Base-by-base conservation (phyloP, 1,140 invertebrate genomes). In the Pollicipes pollicipes region DNA sequence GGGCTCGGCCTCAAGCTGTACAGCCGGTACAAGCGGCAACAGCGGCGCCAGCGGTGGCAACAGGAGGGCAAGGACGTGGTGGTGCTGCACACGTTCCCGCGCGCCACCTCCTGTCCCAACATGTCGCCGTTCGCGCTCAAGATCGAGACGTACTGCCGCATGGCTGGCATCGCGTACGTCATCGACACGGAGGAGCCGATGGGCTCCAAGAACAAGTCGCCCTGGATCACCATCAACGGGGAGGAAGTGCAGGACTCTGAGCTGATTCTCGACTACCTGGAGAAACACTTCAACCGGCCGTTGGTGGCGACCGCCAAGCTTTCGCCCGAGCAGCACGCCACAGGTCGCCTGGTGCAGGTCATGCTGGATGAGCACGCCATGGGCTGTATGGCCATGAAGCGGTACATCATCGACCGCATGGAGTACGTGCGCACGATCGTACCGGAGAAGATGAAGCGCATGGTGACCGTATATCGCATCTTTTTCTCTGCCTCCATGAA, bases 211-310 rank as follows among this genome's bases (percentile, higher is more conserved):
- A 76, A 75, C n/a, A 77, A 76, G 66, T 73, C 72, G 0, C 82
- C 82, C 1, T 83, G 81, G 81, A 80, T 83, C 45, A 77, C 76
- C 26, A 75, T 78, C 32, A 81, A 82, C 70, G 81, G 80, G 0
- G 70, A 77, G 70, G 75, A 78, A 10, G 72, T 82, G 0, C 73
- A 76, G 0, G 82, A 82, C 71, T 81, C 81, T 1, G 73, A 77
- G 45, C 30, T 77, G 3, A 71, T 73, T 66, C 72, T 77, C 0
- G 71, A 76, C 32, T 70, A 66, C 63, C 69, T 77, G 4, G 68
- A 68, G 63, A 70, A 68, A 10, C 37, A 73, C 30, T 71, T 68
- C 69, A 45, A 63, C 35, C 73, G 73, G 37, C 45, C 69, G 28
- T 27, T 72, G 32, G 66, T 32, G 32, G 32, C 68, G 32, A 58